These are phyloP conservation scores for Enteromius unitaeniatus DNA, from an alignment of 2,797 vertebrate species.

Conservation along the genomic window DNA sequence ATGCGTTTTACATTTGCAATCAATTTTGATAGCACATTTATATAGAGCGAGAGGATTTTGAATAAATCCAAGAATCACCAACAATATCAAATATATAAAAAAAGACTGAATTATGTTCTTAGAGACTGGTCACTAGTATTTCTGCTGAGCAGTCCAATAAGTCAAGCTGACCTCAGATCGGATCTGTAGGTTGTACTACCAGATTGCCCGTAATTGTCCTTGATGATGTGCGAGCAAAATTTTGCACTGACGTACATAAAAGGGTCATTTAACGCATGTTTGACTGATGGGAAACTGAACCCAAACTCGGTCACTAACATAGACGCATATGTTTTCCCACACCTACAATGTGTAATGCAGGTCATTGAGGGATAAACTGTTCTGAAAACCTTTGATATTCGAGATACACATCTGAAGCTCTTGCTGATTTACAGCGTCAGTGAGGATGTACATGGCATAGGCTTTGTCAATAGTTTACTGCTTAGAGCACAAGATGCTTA, in stretches of 20 bases:
- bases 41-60: background rate
- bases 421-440: background rate
- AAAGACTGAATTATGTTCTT: background rate
- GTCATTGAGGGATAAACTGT: background rate
- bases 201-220: background rate
- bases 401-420: background rate
- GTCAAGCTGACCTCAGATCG: background rate
- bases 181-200: conserved; percentile 10
- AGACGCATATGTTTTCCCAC: conserved; percentile 7
- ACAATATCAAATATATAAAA: background rate
- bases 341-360: background rate
- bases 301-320: background rate
- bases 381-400: background rate
- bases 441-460: background rate
- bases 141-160: background rate
- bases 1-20: background rate
- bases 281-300: conserved; percentile 8
- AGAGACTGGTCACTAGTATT: background rate
- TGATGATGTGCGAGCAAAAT: background rate
- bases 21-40: background rate
- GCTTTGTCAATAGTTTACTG: background rate
- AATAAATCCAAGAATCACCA: background rate
- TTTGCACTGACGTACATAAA: conserved; percentile 20
- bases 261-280: background rate
- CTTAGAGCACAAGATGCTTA: background rate